Evolutionary conservation across 2,888 invertebrate species (phyloP).

Genomic region (Polydrusus cervinus): DNA sequence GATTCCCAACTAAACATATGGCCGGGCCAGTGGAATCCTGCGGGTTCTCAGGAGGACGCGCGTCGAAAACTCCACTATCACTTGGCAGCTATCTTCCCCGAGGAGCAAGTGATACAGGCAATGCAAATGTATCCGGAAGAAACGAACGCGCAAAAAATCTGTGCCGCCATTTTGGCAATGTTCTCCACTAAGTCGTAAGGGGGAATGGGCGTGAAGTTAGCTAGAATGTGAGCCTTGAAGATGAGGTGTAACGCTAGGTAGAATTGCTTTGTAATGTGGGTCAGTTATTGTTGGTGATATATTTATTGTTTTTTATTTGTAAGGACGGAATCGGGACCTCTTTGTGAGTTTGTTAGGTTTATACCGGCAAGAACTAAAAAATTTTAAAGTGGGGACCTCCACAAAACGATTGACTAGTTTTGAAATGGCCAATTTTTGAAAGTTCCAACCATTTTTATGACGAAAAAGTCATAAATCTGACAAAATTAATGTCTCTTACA

Average conservation of each 20-base stretch:
- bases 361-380: too few species aligned
- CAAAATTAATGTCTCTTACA: too few species aligned
- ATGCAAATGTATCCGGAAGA: constrained; percentile 93
- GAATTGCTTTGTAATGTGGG: constrained; percentile 4
- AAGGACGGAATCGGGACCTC: too few species aligned
- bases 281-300: constrained; percentile 11
- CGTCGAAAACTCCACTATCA: constrained; percentile 89
- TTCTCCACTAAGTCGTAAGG: constrained; percentile 74
- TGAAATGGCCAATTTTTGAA: too few species aligned
- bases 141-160: constrained; percentile 91
- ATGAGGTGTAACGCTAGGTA: neutral
- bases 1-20: constrained; percentile 79
- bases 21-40: constrained; percentile 67
- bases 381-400: too few species aligned
- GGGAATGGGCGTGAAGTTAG: neutral
- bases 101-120: constrained; percentile 89
- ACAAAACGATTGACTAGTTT: too few species aligned
- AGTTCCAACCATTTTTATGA: too few species aligned
- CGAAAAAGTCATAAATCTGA: too few species aligned
- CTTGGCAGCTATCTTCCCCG: constrained; percentile 92
- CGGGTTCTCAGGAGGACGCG: constrained; percentile 75
- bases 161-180: constrained; percentile 88
- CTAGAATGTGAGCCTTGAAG: neutral
- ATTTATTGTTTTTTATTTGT: constrained; percentile 1
- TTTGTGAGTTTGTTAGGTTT: too few species aligned